A percentile compares a stretch with the other conserved stretches of the same genome.
These are phyloP conservation scores for Eriocheir sinensis DNA, from an alignment of 1,140 invertebrate genomes.

Conservation along the genomic window DNA sequence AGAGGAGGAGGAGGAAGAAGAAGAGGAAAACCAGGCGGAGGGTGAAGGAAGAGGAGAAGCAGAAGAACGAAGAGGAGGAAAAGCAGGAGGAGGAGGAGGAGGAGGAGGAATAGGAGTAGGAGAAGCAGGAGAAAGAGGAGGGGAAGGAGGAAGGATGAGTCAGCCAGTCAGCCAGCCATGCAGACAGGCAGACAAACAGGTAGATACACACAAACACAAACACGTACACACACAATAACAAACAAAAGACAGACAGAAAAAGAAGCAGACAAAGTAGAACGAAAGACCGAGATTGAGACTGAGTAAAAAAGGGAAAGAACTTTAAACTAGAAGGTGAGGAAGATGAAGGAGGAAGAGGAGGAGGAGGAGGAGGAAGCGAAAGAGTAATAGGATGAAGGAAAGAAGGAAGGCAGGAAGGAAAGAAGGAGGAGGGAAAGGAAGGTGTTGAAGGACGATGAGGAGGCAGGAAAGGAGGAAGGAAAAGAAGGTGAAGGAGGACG, in stretches of 20 bases:
- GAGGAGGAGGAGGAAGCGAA: background rate
- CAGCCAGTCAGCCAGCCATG: too few relatives aligned
- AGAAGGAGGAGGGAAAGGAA: background rate
- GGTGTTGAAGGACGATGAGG: background rate
- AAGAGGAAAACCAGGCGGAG: too few relatives aligned
- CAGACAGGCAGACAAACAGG: too few relatives aligned
- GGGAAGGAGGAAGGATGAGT: constrained; percentile 34
- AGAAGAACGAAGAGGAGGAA: background rate
- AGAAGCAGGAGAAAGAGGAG: constrained; percentile 19
- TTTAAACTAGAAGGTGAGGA: too few relatives aligned
- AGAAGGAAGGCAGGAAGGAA: background rate
- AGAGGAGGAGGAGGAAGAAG: too few relatives aligned
- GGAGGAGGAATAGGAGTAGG: background rate
- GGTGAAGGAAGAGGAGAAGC: background rate
- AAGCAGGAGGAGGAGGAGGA: background rate
- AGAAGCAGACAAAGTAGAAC: too few relatives aligned
- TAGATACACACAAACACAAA: too few relatives aligned
- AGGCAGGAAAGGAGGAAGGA: background rate
- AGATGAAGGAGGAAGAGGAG: too few relatives aligned
- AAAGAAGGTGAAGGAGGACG: background rate
- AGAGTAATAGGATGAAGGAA: background rate
- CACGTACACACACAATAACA: too few relatives aligned
- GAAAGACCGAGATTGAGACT: too few relatives aligned
- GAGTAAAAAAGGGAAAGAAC: too few relatives aligned
- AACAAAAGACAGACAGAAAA: too few relatives aligned